phyloP scores from a whole-genome alignment of 2,113 vertebrate species.

The Miniopterus natalensis region DNA sequence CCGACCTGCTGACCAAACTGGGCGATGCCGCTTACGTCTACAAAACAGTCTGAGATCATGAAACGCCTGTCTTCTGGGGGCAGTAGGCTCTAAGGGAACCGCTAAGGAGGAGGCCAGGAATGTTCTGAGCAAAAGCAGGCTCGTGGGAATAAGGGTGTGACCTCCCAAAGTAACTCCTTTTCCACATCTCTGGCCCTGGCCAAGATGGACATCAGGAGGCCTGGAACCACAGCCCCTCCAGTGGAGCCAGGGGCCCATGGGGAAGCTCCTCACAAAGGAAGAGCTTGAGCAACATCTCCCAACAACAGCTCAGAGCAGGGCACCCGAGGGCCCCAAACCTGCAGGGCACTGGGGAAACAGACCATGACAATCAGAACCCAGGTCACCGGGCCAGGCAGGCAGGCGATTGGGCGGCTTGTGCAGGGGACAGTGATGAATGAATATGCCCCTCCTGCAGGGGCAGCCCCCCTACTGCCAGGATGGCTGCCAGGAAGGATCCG shows the following conservation, averaged over 20 bases:
- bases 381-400: not conserved
- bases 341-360: not conserved
- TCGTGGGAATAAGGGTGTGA: not conserved
- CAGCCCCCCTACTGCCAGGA: not conserved
- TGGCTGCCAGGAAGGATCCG: accelerated
- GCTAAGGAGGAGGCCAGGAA: slow-evolving; percentile 45
- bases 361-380: not conserved
- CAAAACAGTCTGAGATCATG: slow-evolving; percentile 16
- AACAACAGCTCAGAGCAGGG: not conserved
- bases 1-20: slow-evolving; percentile 7
- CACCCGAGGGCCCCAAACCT: not conserved
- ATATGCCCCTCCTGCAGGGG: not conserved
- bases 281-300: not conserved
- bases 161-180: not conserved
- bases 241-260: not conserved
- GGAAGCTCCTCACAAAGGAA: not conserved
- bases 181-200: not conserved
- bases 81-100: not conserved
- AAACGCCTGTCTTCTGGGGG: not conserved
- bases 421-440: not conserved
- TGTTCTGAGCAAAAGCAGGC: slow-evolving; percentile 19
- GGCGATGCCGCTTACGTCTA: not conserved
- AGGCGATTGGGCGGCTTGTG: not conserved
- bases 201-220: not conserved
- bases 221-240: not conserved